These are phyloP conservation scores for Rhea americana DNA, from an alignment of 2,113 vertebrate species.

Conservation along the genomic window DNA sequence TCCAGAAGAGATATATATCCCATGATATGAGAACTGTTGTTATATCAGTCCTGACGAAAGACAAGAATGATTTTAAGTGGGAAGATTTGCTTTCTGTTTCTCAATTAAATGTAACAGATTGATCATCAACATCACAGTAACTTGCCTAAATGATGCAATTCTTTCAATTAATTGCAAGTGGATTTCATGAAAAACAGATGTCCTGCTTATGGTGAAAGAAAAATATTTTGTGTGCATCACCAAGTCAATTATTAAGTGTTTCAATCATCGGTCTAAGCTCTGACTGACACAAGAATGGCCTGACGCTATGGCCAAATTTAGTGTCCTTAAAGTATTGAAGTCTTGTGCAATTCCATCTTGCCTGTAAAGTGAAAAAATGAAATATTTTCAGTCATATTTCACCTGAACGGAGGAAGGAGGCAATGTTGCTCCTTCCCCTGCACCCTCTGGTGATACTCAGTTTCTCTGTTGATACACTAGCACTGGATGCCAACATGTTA, in stretches of 20 bases:
- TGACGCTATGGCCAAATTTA: constrained; percentile 25
- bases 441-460: background rate
- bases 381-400: constrained; percentile 28
- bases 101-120: background rate
- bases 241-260: background rate
- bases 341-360: background rate
- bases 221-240: background rate
- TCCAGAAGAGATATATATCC: background rate
- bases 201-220: background rate
- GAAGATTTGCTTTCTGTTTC: background rate
- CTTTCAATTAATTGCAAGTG: background rate
- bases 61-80: background rate
- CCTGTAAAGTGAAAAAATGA: constrained; percentile 53
- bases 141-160: background rate
- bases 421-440: background rate
- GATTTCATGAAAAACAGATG: constrained; percentile 22
- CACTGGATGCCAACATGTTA: background rate
- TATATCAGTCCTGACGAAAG: background rate
- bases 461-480: background rate
- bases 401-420: background rate
- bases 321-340: constrained; percentile 29
- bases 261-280: constrained; percentile 5
- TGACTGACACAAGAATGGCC: constrained; percentile 30
- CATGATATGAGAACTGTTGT: background rate
- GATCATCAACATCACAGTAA: background rate